phyloP scores from a whole-genome alignment of 1,140 invertebrate genomes.

The Ganaspis sp. region DNA sequence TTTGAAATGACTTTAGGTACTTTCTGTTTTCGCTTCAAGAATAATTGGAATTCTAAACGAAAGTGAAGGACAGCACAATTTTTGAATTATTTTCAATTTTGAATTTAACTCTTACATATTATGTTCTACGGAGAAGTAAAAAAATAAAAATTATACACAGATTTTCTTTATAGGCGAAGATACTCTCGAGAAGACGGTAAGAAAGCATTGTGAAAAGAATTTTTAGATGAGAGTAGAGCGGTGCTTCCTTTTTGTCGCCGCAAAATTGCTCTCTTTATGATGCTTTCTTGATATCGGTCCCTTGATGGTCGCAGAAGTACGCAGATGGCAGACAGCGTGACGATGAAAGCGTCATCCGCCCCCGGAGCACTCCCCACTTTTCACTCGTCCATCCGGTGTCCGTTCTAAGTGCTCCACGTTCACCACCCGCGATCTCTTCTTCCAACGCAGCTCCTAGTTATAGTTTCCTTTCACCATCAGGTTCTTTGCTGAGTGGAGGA shows the following conservation, averaged over 20 bases:
- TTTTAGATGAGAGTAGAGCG: slow-evolving; percentile 46
- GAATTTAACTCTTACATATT: no score
- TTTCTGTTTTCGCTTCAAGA: no score
- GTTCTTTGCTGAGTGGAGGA: background rate
- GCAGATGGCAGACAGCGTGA: slow-evolving; percentile 59
- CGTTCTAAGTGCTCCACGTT: background rate
- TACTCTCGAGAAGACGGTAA: background rate
- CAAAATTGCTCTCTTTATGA: slow-evolving; percentile 14
- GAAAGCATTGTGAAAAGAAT: background rate
- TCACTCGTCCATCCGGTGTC: slow-evolving; percentile 1
- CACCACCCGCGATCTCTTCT: slow-evolving; percentile 14
- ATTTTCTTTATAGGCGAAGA: background rate
- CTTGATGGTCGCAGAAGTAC: slow-evolving; percentile 38
- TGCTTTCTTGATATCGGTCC: slow-evolving; percentile 30
- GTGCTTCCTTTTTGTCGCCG: slow-evolving; percentile 25
- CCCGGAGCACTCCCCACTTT: slow-evolving; percentile 12
- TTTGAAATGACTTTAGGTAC: no score
- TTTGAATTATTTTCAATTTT: no score
- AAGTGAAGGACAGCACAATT: no score
- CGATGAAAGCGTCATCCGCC: slow-evolving; percentile 46
- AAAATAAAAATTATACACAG: no score
- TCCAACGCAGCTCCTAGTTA: background rate
- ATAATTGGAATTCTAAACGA: no score
- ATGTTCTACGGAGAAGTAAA: no score
- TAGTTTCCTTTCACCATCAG: slow-evolving; percentile 34